Conservation (phyloP, 2,113 vertebrate genomes). For the Equus quagga region DNA sequence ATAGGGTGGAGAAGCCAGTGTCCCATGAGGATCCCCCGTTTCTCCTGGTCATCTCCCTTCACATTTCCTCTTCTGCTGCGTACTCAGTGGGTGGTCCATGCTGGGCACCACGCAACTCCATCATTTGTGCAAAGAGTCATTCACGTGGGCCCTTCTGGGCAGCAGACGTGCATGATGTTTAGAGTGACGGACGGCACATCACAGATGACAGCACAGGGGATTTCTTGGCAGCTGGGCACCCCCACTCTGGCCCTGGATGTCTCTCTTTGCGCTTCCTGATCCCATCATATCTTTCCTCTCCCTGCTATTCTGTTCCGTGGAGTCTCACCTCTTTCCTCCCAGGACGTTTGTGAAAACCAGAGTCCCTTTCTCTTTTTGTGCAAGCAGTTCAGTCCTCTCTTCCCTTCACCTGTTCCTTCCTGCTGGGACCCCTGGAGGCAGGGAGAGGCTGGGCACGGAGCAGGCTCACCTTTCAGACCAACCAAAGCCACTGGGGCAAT, state of each 20-base stretch:
- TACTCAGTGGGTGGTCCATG: fast-evolving
- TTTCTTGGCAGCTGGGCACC: not conserved
- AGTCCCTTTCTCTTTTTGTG: not conserved
- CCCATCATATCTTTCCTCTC: fast-evolving
- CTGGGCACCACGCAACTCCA: not conserved
- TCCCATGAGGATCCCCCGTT: fast-evolving
- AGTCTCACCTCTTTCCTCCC: not conserved
- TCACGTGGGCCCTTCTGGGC: not conserved
- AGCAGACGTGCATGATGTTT: not conserved
- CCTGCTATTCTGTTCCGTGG: fast-evolving
- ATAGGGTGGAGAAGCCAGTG: fast-evolving
- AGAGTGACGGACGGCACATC: fast-evolving
- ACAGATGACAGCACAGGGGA: fast-evolving
- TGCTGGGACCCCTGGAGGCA: not conserved
- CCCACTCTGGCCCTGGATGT: fast-evolving
- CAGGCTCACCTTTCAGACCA: not conserved
- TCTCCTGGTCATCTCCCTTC: not conserved
- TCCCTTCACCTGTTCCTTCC: not conserved
- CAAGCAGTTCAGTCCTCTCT: fast-evolving
- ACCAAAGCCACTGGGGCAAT: not conserved
- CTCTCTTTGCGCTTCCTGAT: too few species aligned
- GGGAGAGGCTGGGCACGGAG: not conserved
- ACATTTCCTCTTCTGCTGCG: fast-evolving
- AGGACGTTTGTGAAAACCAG: not conserved
- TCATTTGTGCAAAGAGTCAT: not conserved